phyloP scores from a whole-genome alignment of 1,140 invertebrate species.

The Brachionus calyciflorus region DNA sequence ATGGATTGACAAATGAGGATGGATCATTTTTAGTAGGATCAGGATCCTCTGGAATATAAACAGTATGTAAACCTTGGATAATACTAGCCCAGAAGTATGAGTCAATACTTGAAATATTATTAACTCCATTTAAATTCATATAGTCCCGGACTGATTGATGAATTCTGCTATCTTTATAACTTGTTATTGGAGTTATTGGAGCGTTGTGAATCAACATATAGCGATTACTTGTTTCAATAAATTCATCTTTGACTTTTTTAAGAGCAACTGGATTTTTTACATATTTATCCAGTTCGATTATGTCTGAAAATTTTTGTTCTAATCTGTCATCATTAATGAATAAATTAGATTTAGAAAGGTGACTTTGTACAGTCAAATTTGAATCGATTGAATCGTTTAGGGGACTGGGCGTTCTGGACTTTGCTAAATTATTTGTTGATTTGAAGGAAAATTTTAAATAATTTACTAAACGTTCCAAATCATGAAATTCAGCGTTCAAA shows the following conservation, averaged over 20 bases:
- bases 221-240: not conserved
- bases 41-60: not conserved
- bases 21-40: not conserved
- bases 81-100: constrained; percentile 18
- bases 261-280: not conserved
- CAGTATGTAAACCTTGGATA: not conserved
- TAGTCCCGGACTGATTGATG: not conserved
- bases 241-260: no score
- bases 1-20: not conserved
- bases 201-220: not conserved
- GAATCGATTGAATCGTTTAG: no score
- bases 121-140: not conserved
- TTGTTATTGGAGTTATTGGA: not conserved
- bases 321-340: not conserved
- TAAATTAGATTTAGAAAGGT: not conserved
- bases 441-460: no score
- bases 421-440: no score
- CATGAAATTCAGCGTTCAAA: no score
- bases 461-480: no score
- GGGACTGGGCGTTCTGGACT: no score
- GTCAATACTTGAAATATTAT: not conserved
- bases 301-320: not conserved
- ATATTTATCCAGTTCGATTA: not conserved
- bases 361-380: not conserved
- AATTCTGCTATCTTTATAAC: not conserved